Evolutionary conservation across 2,797 vertebrate species (phyloP).

Genomic region (Cryptoprocta ferox): DNA sequence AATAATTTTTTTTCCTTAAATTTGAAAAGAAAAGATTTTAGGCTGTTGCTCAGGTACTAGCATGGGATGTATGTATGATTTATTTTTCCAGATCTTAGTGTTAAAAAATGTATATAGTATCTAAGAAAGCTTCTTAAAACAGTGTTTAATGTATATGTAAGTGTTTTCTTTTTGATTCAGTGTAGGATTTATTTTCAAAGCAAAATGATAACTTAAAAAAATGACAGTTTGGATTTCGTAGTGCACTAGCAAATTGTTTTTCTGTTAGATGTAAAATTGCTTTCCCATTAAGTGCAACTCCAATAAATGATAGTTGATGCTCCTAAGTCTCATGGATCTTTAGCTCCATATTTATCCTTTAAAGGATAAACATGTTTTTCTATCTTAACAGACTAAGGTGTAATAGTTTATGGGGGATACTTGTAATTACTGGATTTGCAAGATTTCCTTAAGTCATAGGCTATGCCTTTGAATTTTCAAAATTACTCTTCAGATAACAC

Average conservation of each 20-base stretch:
- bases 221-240: background rate
- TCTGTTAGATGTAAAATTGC: background rate
- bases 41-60: background rate
- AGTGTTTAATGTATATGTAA: background rate
- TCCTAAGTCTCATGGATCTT: background rate
- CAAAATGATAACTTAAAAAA: background rate
- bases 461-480: constrained; percentile 52
- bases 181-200: constrained; percentile 24
- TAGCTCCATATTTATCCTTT: background rate
- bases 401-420: background rate
- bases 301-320: background rate
- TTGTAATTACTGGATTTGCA: background rate
- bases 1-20: background rate
- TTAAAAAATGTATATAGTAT: background rate
- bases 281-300: constrained; percentile 26
- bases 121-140: constrained; percentile 9
- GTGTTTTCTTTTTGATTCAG: background rate
- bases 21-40: constrained; percentile 20
- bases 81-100: background rate
- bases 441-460: background rate
- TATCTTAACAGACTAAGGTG: background rate
- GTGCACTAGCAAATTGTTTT: background rate
- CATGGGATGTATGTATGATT: background rate
- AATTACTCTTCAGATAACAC: background rate
- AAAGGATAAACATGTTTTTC: background rate